phyloP scores from a whole-genome alignment of 2,888 invertebrate species.

The Philonicus albiceps region DNA sequence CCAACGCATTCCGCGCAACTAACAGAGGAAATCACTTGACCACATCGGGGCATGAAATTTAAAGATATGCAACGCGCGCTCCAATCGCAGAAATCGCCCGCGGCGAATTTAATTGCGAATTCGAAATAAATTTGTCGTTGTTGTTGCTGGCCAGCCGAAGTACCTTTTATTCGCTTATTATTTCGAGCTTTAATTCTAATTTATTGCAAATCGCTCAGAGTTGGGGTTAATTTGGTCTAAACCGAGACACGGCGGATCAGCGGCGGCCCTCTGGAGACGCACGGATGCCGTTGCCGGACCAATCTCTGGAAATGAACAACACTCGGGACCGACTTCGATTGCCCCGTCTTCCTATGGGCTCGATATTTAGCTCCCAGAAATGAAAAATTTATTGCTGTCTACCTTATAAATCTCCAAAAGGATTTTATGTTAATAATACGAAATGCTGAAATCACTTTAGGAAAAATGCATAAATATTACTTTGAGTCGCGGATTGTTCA shows the following conservation, averaged over 20 bases:
- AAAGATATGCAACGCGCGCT: constrained; percentile 28
- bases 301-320: neutral
- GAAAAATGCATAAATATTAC: constrained; percentile 4
- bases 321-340: neutral
- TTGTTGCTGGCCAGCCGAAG: constrained; percentile 17
- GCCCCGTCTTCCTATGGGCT: neutral
- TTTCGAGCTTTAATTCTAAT: constrained; percentile 50
- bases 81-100: constrained; percentile 54
- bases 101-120: constrained; percentile 59
- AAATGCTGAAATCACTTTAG: constrained; percentile 28
- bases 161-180: constrained; percentile 43
- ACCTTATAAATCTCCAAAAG: neutral
- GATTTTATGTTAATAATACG: constrained; percentile 18
- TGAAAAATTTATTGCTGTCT: constrained; percentile 38
- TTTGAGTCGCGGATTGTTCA: neutral
- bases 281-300: neutral
- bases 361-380: constrained; percentile 16
- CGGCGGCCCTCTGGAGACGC: constrained; percentile 42
- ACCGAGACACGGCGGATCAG: constrained; percentile 43
- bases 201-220: constrained; percentile 53
- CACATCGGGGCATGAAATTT: constrained; percentile 20
- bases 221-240: constrained; percentile 50
- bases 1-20: neutral
- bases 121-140: constrained; percentile 58
- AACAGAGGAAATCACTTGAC: constrained; percentile 28